phyloP scores from a whole-genome alignment of 1,140 invertebrate species.

The Panulirus ornatus region DNA sequence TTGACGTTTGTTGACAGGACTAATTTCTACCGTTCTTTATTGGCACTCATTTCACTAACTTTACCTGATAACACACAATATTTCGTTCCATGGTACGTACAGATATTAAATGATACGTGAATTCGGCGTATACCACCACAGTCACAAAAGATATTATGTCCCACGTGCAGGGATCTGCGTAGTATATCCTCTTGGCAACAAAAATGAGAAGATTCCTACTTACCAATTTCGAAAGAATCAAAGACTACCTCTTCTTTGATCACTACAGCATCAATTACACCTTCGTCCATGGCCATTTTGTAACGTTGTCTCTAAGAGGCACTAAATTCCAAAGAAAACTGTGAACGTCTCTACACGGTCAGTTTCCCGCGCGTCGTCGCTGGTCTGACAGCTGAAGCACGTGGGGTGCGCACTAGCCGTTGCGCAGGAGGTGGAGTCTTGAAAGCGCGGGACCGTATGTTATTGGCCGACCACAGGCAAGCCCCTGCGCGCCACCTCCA shows the following conservation, averaged over 20 bases:
- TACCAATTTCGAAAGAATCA: slow-evolving; percentile 19
- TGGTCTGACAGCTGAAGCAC: slow-evolving; percentile 56
- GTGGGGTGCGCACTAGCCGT: slow-evolving; percentile 45
- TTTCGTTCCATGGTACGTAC: background rate
- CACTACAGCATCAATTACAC: slow-evolving; percentile 3
- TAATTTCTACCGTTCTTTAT: no score
- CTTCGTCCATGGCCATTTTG: background rate
- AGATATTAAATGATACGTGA: background rate
- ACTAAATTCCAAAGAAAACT: slow-evolving; percentile 1
- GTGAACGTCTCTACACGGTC: background rate
- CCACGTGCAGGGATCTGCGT: slow-evolving; percentile 30
- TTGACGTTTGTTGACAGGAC: slow-evolving; percentile 39
- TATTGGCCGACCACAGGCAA: slow-evolving; percentile 30
- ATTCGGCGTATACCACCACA: background rate
- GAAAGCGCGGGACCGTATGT: slow-evolving; percentile 16
- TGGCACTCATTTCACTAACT: no score
- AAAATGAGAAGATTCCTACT: background rate
- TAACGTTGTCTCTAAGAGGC: no score
- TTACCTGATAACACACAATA: background rate
- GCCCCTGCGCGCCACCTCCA: slow-evolving; percentile 10
- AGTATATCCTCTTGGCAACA: background rate
- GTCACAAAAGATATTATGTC: background rate
- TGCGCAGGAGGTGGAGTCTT: slow-evolving; percentile 41
- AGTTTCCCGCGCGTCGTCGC: slow-evolving; percentile 39
- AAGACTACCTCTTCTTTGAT: slow-evolving; percentile 49